Evolutionary conservation across 2,113 vertebrate species (phyloP), one percentile per base, ranked within the genome.

Genomic region (Rissa tridactyla): DNA sequence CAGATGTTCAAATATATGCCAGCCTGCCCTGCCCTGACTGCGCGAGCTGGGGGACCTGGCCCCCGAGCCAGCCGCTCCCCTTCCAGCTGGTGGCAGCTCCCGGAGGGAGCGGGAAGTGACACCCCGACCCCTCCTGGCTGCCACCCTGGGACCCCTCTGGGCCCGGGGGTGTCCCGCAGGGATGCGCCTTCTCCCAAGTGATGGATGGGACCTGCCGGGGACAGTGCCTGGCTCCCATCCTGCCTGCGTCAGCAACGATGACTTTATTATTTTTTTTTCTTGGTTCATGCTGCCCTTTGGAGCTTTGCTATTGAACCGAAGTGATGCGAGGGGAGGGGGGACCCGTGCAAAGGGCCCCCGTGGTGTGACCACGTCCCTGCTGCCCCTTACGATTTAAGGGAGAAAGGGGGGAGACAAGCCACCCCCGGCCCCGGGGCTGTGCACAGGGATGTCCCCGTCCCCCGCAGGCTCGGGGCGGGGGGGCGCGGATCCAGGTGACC

Each of bases 21-120:
- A 75, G 90, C 75, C 70, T 1, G 61, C 86, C 92, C 96, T 83
- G 91, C 91, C 91, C 93, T 34, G 84, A 5, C 93, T 38, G 77
- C 36, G 1, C 68, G 72, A 51, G 71, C 66, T 29, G 71, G 69
- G 76, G 66, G 42, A 47, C 8, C 0, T 1, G 3, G 29, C 13
- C 84, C 94, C 76, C 10, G 1, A 19, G 68, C 38, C 70, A 30
- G 62, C 40, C 44, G 15, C 58, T 55, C 32, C 66, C 68, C 47
- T 40, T 49, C 15, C 15, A 57, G 66, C 76, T 15, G 36, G 5
- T 18, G 81, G 51, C 62, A 69, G 47, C 38, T 77, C 88, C 72
- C 2, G 15, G 54, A 22, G 32, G 20, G 25, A 25, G 22, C 36
- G 17, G 32, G 66, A 66, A 22, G 34, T 1, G 23, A 36, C 47